A percentile compares a stretch with the other conserved stretches of the same genome.
Conservation (phyloP, 2,113 vertebrate species). For the Aptenodytes forsteri region DNA sequence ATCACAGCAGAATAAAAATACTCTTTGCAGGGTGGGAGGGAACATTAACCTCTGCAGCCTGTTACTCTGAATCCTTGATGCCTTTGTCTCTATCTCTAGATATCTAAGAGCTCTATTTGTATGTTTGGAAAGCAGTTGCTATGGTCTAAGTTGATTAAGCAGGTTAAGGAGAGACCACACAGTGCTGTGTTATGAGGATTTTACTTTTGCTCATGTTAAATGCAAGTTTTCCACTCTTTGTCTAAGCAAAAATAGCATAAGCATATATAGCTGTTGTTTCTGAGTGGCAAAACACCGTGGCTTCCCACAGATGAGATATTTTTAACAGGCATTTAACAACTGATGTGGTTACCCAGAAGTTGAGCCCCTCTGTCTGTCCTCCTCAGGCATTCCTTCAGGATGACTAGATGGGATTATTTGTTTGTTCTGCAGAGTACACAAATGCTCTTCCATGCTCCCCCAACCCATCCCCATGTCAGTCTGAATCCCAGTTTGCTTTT, state of each 20-base stretch:
- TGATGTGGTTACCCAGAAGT: neutral
- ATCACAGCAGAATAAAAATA: neutral
- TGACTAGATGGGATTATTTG: neutral
- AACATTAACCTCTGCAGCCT: neutral
- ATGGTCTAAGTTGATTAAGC: neutral
- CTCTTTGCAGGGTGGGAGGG: neutral
- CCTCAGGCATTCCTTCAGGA: neutral
- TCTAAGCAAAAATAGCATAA: neutral
- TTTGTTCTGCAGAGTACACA: neutral
- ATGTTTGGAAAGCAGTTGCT: slow-evolving; percentile 15
- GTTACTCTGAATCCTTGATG: neutral
- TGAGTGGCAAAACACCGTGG: neutral
- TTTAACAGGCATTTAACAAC: neutral
- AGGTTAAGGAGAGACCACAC: neutral
- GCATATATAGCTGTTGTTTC: neutral
- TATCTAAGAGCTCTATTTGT: neutral
- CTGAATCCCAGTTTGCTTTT: neutral
- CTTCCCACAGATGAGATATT: neutral
- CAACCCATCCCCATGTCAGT: neutral
- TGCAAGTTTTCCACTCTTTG: neutral
- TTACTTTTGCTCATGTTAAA: neutral
- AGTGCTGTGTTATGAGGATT: neutral
- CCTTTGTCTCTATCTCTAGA: neutral
- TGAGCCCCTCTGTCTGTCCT: neutral
- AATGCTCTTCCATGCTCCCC: neutral